These are phyloP conservation scores for Drosophila takahashii DNA, from an alignment of 1,140 invertebrate species.

Conservation along the genomic window DNA sequence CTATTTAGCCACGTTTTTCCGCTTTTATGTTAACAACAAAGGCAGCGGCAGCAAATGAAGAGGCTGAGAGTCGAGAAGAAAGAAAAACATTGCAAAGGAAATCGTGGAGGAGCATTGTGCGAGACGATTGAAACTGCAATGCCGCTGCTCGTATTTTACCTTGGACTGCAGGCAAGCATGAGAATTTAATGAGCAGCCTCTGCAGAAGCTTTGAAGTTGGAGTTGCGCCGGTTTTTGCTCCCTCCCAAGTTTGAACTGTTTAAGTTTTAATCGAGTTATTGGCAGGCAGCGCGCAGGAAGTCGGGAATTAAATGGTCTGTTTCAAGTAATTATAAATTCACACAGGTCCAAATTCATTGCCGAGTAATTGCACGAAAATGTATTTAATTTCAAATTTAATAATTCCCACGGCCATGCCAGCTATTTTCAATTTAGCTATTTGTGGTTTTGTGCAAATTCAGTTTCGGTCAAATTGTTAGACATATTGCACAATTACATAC, in stretches of 20 bases:
- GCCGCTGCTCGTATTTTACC: constrained; percentile 54
- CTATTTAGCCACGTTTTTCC: constrained; percentile 31
- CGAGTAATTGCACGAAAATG: constrained; percentile 22
- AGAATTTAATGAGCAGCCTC: constrained; percentile 54
- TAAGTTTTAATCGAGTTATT: constrained; percentile 52
- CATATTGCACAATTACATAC: constrained; percentile 49
- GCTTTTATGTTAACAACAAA: constrained; percentile 48
- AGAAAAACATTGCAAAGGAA: constrained; percentile 30
- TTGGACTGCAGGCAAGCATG: constrained; percentile 59
- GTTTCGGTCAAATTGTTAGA: constrained; percentile 38
- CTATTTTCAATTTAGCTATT: constrained; percentile 45
- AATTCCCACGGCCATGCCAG: constrained; percentile 11
- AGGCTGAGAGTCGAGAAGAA: constrained; percentile 36
- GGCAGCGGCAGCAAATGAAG: constrained; percentile 45
- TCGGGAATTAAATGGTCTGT: constrained; percentile 15
- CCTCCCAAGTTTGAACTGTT: constrained; percentile 18
- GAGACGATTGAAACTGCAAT: constrained; percentile 47
- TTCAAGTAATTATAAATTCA: constrained; percentile 1
- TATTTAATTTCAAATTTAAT: constrained; percentile 48
- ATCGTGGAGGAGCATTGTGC: constrained; percentile 25
- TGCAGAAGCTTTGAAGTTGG: constrained; percentile 42
- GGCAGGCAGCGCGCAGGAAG: constrained; percentile 7
- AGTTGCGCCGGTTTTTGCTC: neutral
- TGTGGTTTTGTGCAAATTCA: constrained; percentile 46
- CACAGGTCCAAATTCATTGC: neutral